Conservation (phyloP, 1,140 invertebrate species). For the Hermatobates lingyangjiaoensis region DNA sequence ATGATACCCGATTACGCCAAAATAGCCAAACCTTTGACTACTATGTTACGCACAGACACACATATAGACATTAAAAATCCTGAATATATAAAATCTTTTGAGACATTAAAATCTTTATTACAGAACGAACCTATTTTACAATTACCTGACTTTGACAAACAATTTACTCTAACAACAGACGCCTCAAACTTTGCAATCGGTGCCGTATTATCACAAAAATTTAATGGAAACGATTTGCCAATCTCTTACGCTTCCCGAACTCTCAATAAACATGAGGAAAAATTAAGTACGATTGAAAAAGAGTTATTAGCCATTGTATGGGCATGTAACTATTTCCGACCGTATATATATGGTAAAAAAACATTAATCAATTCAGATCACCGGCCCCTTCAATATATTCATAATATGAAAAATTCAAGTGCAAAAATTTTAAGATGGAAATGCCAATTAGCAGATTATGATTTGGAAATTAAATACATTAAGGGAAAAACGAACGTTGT, state of each 20-base stretch:
- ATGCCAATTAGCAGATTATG: constrained; percentile 12
- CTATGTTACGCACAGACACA: constrained; percentile 18
- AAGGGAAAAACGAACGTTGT: constrained; percentile 20
- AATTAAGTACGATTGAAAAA: background rate
- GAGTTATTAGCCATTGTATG: constrained; percentile 22
- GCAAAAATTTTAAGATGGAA: constrained; percentile 14
- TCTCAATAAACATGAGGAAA: constrained; percentile 14
- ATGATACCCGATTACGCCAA: constrained; percentile 20
- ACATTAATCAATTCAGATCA: constrained; percentile 33
- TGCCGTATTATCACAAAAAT: constrained; percentile 21
- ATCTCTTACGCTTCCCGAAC: constrained; percentile 20
- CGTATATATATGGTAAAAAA: constrained; percentile 25
- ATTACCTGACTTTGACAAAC: constrained; percentile 17
- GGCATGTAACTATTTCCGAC: constrained; percentile 18
- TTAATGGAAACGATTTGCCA: constrained; percentile 18
- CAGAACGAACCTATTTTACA: constrained; percentile 1
- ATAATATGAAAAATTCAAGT: constrained; percentile 21
- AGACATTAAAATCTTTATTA: background rate
- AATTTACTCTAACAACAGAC: constrained; percentile 24
- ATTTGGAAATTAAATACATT: constrained; percentile 15
- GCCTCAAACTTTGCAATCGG: constrained; percentile 22
- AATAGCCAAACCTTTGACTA: constrained; percentile 19
- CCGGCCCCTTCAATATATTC: constrained; percentile 25
- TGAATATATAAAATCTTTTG: background rate
- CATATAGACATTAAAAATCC: constrained; percentile 2